Evolutionary conservation across 2,888 invertebrate genomes (phyloP).

Genomic region (Agelastica alni): DNA sequence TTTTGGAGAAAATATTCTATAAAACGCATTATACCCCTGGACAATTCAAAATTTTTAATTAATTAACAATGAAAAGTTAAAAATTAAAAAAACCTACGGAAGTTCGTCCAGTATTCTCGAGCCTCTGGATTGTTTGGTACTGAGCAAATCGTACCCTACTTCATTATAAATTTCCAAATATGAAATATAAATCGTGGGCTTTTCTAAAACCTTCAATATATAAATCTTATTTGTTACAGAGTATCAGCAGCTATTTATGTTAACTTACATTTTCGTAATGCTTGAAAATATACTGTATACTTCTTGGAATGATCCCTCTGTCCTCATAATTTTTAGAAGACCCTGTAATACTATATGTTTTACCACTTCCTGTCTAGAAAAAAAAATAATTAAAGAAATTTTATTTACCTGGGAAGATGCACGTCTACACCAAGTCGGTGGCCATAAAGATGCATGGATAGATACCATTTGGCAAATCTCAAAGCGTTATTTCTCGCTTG

Average conservation of each 20-base stretch:
- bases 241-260: too few relatives aligned
- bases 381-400: too few relatives aligned
- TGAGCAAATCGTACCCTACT: constrained; percentile 60
- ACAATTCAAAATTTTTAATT: too few relatives aligned
- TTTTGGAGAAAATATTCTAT: too few relatives aligned
- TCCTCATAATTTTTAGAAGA: constrained; percentile 53
- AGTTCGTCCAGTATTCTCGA: constrained; percentile 56
- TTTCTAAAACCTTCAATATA: constrained; percentile 28
- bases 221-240: not conserved
- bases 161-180: constrained; percentile 64
- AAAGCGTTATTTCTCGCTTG: too few relatives aligned
- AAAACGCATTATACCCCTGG: not conserved
- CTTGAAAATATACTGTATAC: constrained; percentile 58
- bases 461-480: too few relatives aligned
- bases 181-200: constrained; percentile 55
- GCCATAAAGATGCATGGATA: too few relatives aligned
- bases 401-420: too few relatives aligned
- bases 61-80: too few relatives aligned
- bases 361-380: constrained; percentile 61
- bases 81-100: constrained; percentile 60
- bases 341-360: constrained; percentile 61
- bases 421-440: too few relatives aligned
- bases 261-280: constrained; percentile 50
- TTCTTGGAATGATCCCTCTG: constrained; percentile 60
- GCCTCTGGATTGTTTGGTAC: constrained; percentile 50